A percentile compares a stretch with the other conserved stretches of the same genome.
phyloP scores from a whole-genome alignment of 1,140 invertebrate species.

The Calephelis nemesis region DNA sequence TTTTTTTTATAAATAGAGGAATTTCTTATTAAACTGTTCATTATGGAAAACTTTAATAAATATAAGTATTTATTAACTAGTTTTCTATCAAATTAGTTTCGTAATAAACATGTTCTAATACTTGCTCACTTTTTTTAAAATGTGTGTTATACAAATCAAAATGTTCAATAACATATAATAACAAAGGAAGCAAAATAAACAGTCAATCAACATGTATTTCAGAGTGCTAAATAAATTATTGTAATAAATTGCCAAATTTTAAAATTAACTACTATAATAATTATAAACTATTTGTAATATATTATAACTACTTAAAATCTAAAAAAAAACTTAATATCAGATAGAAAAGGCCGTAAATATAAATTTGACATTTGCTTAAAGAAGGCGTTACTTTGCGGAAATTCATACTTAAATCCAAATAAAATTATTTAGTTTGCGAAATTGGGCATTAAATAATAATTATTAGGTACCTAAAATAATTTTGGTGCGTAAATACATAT shows the following conservation, averaged over 20 bases:
- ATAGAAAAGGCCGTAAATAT: slow-evolving; percentile 31
- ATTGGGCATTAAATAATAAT: background rate
- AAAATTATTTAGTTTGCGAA: no score
- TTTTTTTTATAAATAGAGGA: background rate
- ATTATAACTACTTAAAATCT: slow-evolving; percentile 17
- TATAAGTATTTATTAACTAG: background rate
- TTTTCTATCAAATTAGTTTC: no score
- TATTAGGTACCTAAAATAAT: background rate
- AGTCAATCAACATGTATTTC: background rate
- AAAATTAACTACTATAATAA: slow-evolving; percentile 12
- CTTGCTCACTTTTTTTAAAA: no score
- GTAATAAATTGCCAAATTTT: background rate
- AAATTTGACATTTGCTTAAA: slow-evolving; percentile 15
- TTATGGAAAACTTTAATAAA: background rate
- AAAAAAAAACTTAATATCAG: slow-evolving; percentile 8
- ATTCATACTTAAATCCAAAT: no score
- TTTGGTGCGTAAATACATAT: slow-evolving; percentile 31
- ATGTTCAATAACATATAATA: no score
- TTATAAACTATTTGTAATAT: slow-evolving; percentile 27
- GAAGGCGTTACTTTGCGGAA: no score
- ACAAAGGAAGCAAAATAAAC: background rate
- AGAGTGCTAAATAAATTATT: background rate
- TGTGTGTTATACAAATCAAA: no score
- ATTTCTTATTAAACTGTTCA: background rate
- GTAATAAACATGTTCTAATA: no score